Conservation (phyloP, 2,888 invertebrate genomes). For the Drosophila kuntzei region DNA sequence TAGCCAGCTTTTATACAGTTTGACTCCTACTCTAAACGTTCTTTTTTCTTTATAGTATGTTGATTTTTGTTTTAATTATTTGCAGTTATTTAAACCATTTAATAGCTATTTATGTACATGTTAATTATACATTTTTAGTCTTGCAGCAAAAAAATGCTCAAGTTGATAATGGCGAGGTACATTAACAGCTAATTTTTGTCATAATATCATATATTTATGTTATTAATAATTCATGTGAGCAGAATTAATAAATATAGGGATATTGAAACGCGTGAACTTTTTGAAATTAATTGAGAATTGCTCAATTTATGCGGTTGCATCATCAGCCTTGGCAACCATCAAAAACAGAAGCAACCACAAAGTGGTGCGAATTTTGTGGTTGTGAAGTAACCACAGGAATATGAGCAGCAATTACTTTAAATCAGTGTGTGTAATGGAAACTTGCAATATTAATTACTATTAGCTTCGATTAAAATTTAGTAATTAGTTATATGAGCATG, state of each 20-base stretch:
- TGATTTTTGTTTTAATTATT: slow-evolving; percentile 53
- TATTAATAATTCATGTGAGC: slow-evolving; percentile 31
- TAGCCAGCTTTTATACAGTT: slow-evolving; percentile 31
- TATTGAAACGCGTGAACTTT: slow-evolving; percentile 17
- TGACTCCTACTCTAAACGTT: slow-evolving; percentile 40
- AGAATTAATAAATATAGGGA: slow-evolving; percentile 41
- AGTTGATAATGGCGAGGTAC: slow-evolving; percentile 21
- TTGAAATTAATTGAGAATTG: slow-evolving; percentile 33
- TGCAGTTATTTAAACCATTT: slow-evolving; percentile 72
- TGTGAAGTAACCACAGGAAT: slow-evolving; percentile 40
- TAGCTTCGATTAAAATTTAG: not conserved
- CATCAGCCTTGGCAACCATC: slow-evolving; percentile 5
- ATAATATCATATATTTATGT: slow-evolving; percentile 23
- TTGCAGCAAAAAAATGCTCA: slow-evolving; percentile 10
- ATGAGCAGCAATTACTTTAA: slow-evolving; percentile 15
- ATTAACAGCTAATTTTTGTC: slow-evolving; percentile 64
- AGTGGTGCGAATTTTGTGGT: slow-evolving; percentile 30
- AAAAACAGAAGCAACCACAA: slow-evolving; percentile 34
- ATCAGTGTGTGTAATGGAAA: slow-evolving; percentile 6
- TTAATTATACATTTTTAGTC: slow-evolving; percentile 62
- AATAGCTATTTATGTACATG: slow-evolving; percentile 67
- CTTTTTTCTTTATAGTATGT: slow-evolving; percentile 28
- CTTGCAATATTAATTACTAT: not conserved
- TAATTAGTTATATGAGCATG: slow-evolving; percentile 5
- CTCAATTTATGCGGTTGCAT: slow-evolving; percentile 36